Evolutionary conservation across 2,888 invertebrate genomes (phyloP), one percentile per base, ranked within the genome.

Genomic region (Strigamia crassipes): DNA sequence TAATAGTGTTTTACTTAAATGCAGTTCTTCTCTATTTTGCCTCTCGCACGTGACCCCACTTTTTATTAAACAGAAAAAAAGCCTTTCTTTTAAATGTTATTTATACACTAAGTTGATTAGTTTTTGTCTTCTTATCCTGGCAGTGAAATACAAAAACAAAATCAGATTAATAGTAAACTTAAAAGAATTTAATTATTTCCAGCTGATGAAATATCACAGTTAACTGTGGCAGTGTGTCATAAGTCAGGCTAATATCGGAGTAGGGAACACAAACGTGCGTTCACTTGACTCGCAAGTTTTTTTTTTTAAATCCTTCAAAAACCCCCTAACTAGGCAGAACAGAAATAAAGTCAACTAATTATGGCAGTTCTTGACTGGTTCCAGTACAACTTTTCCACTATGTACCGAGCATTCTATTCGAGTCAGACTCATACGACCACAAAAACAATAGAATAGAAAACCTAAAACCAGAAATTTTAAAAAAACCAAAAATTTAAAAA

Each of bases 311-410:
- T 46, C 42, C 42, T 61, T 61, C 9, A 61, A 18, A 61, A 61
- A 61, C 18, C 61, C 61, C 61, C 23, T 61, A 15, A 2, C 61
- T 61, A 61, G 61, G 10, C n/a, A n/a, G n/a, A n/a, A 23, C n/a
- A n/a, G n/a, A n/a, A n/a, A n/a, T n/a, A 61, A 23, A 23, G 23
- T 21, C 61, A 18, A 61, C 23, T 61, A 61, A 61, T n/a, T 61
- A 18, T 61, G 61, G 61, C 61, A 61, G 61, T 61, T 61, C 18
- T 61, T 5, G 61, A 61, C 61, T 61, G 61, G 61, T 61, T 61
- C 61, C 6, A 61, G 18, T 15, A 46, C 61, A 61, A 61, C 61
- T 15, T 61, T 21, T 61, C 10, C 6, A 61, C 61, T 18, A 61
- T 61, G 9, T 18, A 15, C 21, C 61, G 18, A 10, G 18, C 61